Percentiles rank a stretch among this genome's conserved stretches.
Conservation (phyloP, 2,888 invertebrate species). For the Amiota minor region DNA sequence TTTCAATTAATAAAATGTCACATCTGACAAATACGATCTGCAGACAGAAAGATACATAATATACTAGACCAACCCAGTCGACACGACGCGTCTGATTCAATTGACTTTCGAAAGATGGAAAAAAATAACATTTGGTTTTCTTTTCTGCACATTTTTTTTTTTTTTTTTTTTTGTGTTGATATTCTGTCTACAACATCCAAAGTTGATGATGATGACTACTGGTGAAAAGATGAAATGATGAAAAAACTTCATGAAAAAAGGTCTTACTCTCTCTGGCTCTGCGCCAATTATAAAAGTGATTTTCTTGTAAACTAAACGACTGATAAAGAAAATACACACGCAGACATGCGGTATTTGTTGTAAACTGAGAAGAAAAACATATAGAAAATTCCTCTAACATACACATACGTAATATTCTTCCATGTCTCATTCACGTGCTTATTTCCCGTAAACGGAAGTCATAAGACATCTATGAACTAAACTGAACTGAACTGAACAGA, state of each 20-base stretch:
- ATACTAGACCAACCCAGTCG: too few species aligned
- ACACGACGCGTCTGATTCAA: not conserved
- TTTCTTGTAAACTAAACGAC: constrained; percentile 43
- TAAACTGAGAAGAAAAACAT: too few species aligned
- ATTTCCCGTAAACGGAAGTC: constrained; percentile 70
- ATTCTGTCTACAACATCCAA: too few species aligned
- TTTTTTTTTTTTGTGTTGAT: constrained; percentile 16
- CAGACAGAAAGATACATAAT: constrained; percentile 42
- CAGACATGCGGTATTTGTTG: not conserved
- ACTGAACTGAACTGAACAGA: not conserved
- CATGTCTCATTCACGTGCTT: constrained; percentile 2
- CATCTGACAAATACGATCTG: constrained; percentile 59
- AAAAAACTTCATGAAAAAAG: not conserved
- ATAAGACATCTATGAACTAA: constrained; percentile 56
- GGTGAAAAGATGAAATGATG: constrained; percentile 2
- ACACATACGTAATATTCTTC: not conserved
- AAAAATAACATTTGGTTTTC: constrained; percentile 33
- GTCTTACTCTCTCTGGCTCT: constrained; percentile 48
- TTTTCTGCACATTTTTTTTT: constrained; percentile 29
- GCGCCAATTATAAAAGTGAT: constrained; percentile 64
- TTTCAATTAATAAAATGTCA: constrained; percentile 66
- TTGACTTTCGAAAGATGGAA: constrained; percentile 14
- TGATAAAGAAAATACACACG: constrained; percentile 27
- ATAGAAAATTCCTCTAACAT: not conserved
- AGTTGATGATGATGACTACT: not conserved